Base-by-base conservation (phyloP, 2,888 invertebrate genomes). In the Pristionchus maxplancki region DNA sequence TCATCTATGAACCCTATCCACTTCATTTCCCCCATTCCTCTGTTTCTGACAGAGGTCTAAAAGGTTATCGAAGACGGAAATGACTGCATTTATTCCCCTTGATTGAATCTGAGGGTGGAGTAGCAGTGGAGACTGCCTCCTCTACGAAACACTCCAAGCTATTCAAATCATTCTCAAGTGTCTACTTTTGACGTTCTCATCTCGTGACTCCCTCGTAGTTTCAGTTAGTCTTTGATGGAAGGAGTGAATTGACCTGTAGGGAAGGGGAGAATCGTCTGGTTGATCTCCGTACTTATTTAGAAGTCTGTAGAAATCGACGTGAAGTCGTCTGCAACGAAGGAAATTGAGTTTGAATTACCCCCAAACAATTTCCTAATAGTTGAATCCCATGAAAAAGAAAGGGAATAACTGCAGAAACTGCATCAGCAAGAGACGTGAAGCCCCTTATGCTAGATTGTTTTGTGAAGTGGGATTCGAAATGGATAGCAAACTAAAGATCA, bases 221-320 rank as follows among this genome's bases (percentile, higher is more conserved):
- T 58, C n/a, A 58, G 58, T n/a, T 0, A 9, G 20, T 58, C 24
- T 58, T 58, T 24, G n/a, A n/a, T 58, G 5, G n/a, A 58, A 58
- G 58, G 58, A 24, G 58, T 31, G 11, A 71, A 40, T 20, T 74
- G 20, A 74, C 74, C 74, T 74, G 74, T 74, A 74, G 1, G 74
- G 37, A 40, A 74, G 20, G 37, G 74, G 81, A 9, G 31, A 81
- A 40, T 81, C 81, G 28, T 48, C 81, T 4, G 28, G 28, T 67
- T 31, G 50, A 28, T 81, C 84, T 40, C 86, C 84, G 67, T 89
- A 89, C 53, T 88, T 88, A 64, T 78, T 86, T 48, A 89, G 67
- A 28, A 89, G 89, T 44, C 64, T 86, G 87, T 88, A 89, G 85
- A 89, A 88, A 71, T 88, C 88, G 24, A 37, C 40, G 37, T 78